Evolutionary conservation across 1,140 invertebrate genomes (phyloP), one percentile per base, ranked within the genome.

Genomic region (Lutraria rhynchaena): DNA sequence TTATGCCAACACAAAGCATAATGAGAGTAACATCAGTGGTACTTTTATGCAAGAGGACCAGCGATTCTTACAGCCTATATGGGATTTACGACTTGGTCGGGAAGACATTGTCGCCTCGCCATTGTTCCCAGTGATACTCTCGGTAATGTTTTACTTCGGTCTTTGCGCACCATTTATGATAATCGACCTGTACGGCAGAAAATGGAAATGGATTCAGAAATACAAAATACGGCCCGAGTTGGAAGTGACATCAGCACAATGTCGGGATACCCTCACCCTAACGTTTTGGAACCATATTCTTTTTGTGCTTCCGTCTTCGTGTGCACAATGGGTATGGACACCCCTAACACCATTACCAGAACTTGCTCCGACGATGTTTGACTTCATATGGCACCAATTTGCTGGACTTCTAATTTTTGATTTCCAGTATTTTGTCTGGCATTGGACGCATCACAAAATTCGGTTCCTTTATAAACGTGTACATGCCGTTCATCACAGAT

Each of bases 401-500:
- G 90, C 91, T 0, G 87, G 82, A 53, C 84, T 93, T 51, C 13
- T 93, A 11, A 78, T 92, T 31, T 93, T 93, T 77, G 93, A 93
- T 61, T 90, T 92, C 29, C 90, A 90, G 65, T 93, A 93, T 82
- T 93, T 88, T 83, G 89, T 92, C 2, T 93, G 92, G 89, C 93
- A 93, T 86, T 85, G 82, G 77, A 81, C 86, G 17, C 90, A 92
- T 65, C 93, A 93, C 83, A 90, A 90, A 82, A 86, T 92, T 9
- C 85, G 90, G 4, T 93, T 91, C 65, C 88, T 93, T 22, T 93
- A 93, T 85, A 85, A 88, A 17, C 88, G 89, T 83, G 91, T 93
- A 57, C 93, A 93, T 73, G 89, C 89, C 3, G 85, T 93, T 0
- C 93, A 93, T 81, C 93, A 93, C 83, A 89, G 93, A 46, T 93